phyloP scores from a whole-genome alignment of 1,140 invertebrate species.

The Drosophila ogumai region DNA sequence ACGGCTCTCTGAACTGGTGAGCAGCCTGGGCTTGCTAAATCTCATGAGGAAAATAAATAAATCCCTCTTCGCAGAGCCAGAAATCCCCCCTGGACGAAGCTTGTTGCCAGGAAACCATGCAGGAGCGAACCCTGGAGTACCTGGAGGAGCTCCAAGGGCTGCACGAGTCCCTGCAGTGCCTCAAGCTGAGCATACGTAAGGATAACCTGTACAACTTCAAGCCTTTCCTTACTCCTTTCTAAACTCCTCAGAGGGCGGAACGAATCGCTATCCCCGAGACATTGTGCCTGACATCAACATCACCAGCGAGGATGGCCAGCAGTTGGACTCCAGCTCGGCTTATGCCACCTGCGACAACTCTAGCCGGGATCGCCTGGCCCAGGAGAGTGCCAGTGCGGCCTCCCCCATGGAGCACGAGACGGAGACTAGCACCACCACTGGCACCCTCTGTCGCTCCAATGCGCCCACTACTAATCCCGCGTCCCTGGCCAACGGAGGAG shows the following conservation, averaged over 20 bases:
- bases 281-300: slow-evolving; percentile 82
- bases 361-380: slow-evolving; percentile 57
- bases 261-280: slow-evolving; percentile 64
- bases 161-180: slow-evolving; percentile 62
- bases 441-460: slow-evolving; percentile 56
- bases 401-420: slow-evolving; percentile 75
- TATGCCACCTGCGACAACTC: slow-evolving; percentile 62
- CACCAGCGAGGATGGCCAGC: slow-evolving; percentile 71
- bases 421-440: slow-evolving; percentile 67
- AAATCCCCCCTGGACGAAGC: slow-evolving; percentile 77
- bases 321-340: slow-evolving; percentile 59
- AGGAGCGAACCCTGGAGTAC: slow-evolving; percentile 69
- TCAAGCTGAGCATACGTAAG: slow-evolving; percentile 74
- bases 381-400: slow-evolving; percentile 64
- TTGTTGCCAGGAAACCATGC: slow-evolving; percentile 78
- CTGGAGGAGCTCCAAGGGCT: slow-evolving; percentile 72
- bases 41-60: not conserved
- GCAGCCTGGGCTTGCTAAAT: not conserved
- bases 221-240: not conserved
- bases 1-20: slow-evolving; percentile 68
- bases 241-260: slow-evolving; percentile 60
- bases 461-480: slow-evolving; percentile 14
- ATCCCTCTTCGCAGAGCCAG: slow-evolving; percentile 63
- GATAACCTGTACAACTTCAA: not conserved
- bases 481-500: slow-evolving; percentile 15